Conservation (phyloP, 2,888 invertebrate species). For the Galerucella calmariensis region DNA sequence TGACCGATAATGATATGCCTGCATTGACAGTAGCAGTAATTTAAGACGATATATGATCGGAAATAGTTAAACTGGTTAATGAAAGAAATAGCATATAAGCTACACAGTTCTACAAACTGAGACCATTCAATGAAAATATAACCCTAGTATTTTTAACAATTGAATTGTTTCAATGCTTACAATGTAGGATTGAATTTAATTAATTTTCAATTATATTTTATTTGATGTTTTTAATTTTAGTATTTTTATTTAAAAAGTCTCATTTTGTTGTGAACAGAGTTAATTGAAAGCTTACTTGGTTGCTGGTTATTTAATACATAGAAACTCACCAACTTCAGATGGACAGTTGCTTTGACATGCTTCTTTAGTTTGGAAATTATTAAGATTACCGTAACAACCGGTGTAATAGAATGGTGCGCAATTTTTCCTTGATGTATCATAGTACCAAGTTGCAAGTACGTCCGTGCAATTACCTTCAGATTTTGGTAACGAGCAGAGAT, state of each 20-base stretch:
- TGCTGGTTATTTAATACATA: constrained; percentile 3
- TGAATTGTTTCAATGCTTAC: no score
- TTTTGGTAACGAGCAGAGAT: constrained; percentile 80
- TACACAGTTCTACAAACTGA: not conserved
- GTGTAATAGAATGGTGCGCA: constrained; percentile 95
- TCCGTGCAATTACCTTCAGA: constrained; percentile 82
- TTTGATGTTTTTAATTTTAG: no score
- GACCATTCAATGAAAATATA: not conserved
- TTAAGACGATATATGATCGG: no score
- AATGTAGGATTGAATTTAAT: no score
- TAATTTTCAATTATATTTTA: no score
- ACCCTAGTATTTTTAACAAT: no score
- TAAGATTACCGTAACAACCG: constrained; percentile 91
- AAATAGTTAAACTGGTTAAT: no score
- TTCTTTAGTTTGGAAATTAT: constrained; percentile 81
- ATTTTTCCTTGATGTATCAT: constrained; percentile 82
- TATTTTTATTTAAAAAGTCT: not conserved
- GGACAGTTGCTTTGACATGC: constrained; percentile 84
- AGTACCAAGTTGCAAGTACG: constrained; percentile 85
- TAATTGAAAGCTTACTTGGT: constrained; percentile 3
- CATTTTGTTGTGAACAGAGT: constrained; percentile 9
- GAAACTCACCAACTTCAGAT: constrained; percentile 79
- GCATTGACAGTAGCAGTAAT: no score
- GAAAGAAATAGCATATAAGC: not conserved
- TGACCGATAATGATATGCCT: no score